Percentiles rank a stretch among this genome's conserved stretches.
Evolutionary conservation across 2,888 invertebrate genomes (phyloP).

Genomic region (Meloe dianella): DNA sequence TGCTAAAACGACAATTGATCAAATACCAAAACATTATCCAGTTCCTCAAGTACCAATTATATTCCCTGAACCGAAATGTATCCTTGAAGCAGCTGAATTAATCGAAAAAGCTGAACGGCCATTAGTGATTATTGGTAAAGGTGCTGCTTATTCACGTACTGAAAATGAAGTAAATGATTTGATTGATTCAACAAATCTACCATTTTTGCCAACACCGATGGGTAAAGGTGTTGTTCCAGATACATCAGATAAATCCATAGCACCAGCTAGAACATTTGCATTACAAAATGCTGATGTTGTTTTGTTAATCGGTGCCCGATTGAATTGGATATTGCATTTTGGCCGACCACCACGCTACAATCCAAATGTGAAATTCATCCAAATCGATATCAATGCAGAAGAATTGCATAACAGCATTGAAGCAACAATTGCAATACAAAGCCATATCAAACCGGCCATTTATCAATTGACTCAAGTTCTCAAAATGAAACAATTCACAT

Average conservation of each 20-base stretch:
- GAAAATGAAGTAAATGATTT: constrained; percentile 75
- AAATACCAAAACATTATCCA: constrained; percentile 59
- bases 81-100: constrained; percentile 74
- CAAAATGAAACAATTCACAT: constrained; percentile 65
- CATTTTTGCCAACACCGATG: constrained; percentile 96
- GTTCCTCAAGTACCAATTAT: constrained; percentile 69
- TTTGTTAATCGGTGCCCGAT: constrained; percentile 77
- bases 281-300: constrained; percentile 88
- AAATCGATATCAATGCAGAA: constrained; percentile 88
- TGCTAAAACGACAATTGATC: constrained; percentile 55
- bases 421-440: constrained; percentile 80
- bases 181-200: constrained; percentile 75
- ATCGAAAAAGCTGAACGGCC: constrained; percentile 78
- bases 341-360: constrained; percentile 86
- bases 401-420: constrained; percentile 91
- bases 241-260: constrained; percentile 74
- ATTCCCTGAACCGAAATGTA: constrained; percentile 72
- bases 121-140: constrained; percentile 86
- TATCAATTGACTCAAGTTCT: constrained; percentile 68
- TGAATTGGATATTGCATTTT: constrained; percentile 99
- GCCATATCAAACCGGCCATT: constrained; percentile 80
- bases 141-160: constrained; percentile 70
- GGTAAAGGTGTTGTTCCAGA: constrained; percentile 84
- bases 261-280: constrained; percentile 80
- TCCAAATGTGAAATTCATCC: constrained; percentile 85